Conservation (phyloP, 2,888 invertebrate genomes). For the Rapana venosa region DNA sequence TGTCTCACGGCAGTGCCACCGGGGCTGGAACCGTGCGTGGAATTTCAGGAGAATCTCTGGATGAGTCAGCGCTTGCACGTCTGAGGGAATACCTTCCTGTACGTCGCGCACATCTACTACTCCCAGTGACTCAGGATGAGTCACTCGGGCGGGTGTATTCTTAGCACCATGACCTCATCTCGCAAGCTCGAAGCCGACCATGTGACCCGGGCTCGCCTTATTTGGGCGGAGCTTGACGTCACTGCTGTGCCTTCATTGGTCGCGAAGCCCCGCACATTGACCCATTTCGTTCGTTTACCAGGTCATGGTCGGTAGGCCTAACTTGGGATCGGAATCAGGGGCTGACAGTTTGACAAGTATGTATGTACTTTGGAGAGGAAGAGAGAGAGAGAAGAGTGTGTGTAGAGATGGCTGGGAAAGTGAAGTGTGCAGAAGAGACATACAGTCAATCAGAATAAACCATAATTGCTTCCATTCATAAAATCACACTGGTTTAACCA, state of each 20-base stretch:
- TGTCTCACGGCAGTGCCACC: slow-evolving; percentile 24
- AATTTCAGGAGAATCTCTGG: slow-evolving; percentile 52
- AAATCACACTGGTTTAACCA: too few species aligned
- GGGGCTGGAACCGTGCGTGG: slow-evolving; percentile 35
- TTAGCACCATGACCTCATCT: slow-evolving; percentile 60
- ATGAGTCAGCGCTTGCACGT: slow-evolving; percentile 60
- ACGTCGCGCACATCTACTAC: slow-evolving; percentile 53
- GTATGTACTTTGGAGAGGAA: too few species aligned
- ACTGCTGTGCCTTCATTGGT: slow-evolving; percentile 40
- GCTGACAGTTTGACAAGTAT: too few species aligned
- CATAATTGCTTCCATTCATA: too few species aligned
- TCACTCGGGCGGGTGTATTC: slow-evolving; percentile 53
- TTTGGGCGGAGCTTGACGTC: slow-evolving; percentile 52
- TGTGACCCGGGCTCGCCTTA: slow-evolving; percentile 53
- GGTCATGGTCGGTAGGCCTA: background rate
- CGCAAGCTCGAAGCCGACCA: slow-evolving; percentile 36
- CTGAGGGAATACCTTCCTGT: slow-evolving; percentile 61
- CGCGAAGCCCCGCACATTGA: slow-evolving; percentile 33
- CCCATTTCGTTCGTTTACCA: slow-evolving; percentile 40
- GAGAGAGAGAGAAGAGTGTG: too few species aligned
- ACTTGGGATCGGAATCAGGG: background rate
- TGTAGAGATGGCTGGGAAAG: too few species aligned
- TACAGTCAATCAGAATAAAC: too few species aligned
- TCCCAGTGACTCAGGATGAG: slow-evolving; percentile 58
- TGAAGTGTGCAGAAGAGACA: too few species aligned